Base-by-base conservation (phyloP, 2,113 vertebrate species). In the Alexandromys fortis region DNA sequence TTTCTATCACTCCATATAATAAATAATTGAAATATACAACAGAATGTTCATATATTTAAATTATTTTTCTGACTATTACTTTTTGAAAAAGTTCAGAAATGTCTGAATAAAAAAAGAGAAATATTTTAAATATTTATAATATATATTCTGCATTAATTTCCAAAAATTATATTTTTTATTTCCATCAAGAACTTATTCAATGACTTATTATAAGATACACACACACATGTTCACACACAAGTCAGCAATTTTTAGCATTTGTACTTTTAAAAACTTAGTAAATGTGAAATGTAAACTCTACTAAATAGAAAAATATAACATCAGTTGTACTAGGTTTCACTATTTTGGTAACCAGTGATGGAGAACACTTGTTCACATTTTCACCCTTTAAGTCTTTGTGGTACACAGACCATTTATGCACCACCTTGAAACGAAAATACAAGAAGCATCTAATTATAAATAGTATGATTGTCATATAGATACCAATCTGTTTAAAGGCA, bases 371-470 rank as follows among this genome's bases (percentile, higher is more conserved):
- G 30, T 63, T 92, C 70, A 81, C 6, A 13, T 90, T 67, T 90
- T 22, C 67, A 33, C 21, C 65, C 86, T 95, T 65, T 90, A 19
- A 52, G 30, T 90, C 95, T 73, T 61, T 95, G 87, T 94, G 49
- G 22, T 75, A 8, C 45, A 35, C 14, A 81, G 58, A 16, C 6
- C 70, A 10, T 63, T 94, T 47, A 26, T 75, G 78, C 5, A 90
- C 21, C 47, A 78, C 92, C 70, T 94, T 96, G 63, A 95, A 96
- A 98, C 90, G 94, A 98, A 96, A 55, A 92, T 63, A 91, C 91
- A 97, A 97, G 95, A 76, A 96, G 92, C 89, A 97, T 92, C 78
- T 94, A 35, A 68, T 86, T 86, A 21, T 49, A 96, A 98, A 83
- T 65, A 98, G 90, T 86, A 86, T 95, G 83, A 93, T 95, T 96